phyloP scores from a whole-genome alignment of 2,888 invertebrate species.

The Agrypnus murinus region DNA sequence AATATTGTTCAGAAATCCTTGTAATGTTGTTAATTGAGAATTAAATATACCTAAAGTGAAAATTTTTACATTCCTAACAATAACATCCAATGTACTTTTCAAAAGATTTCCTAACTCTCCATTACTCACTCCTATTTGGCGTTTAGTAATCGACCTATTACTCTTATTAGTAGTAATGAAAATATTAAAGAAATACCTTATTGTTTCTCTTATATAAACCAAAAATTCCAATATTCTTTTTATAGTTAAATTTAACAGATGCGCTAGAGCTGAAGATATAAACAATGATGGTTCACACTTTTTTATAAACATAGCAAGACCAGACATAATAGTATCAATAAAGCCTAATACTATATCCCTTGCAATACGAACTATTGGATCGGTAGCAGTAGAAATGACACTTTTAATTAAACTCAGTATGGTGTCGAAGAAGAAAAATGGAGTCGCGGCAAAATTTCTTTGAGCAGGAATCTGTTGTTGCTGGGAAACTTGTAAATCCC shows the following conservation, averaged over 20 bases:
- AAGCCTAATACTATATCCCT: neutral
- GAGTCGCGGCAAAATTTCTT: neutral
- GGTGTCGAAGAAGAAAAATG: neutral
- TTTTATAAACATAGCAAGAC: slow-evolving; percentile 12
- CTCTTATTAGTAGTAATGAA: too few species aligned
- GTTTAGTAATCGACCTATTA: too few species aligned
- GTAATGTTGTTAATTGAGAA: neutral
- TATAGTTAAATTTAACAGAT: slow-evolving; percentile 22
- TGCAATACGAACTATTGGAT: neutral
- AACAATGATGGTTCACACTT: slow-evolving; percentile 15
- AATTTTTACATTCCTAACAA: neutral
- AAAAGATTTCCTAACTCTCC: too few species aligned
- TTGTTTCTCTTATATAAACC: slow-evolving; percentile 18
- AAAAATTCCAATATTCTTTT: slow-evolving; percentile 22
- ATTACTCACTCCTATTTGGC: too few species aligned
- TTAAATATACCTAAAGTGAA: neutral
- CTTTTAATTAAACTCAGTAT: neutral
- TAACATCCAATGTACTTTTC: neutral
- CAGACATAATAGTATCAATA: slow-evolving; percentile 14
- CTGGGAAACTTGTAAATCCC: too few species aligned
- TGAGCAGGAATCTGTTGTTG: neutral
- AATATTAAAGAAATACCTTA: slow-evolving; percentile 23
- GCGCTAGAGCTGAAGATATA: slow-evolving; percentile 17
- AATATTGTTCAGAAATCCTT: neutral
- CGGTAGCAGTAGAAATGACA: neutral